Conservation (phyloP, 2,888 invertebrate genomes). For the Chalcosyrphus nemorum region DNA sequence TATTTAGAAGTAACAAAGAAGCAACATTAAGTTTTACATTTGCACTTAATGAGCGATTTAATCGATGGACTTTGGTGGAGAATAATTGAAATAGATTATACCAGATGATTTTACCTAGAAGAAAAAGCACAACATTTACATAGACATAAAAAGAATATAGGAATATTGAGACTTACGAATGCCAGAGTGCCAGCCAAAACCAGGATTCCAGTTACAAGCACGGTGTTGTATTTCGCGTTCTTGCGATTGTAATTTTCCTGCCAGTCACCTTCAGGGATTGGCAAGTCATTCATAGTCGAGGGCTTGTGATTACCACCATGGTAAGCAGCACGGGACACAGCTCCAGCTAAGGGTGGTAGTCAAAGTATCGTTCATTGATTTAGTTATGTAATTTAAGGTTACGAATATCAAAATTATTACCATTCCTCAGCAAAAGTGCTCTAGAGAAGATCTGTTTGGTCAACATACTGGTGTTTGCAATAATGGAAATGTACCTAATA, state of each 20-base stretch:
- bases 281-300: constrained; percentile 88
- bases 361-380: not conserved
- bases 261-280: constrained; percentile 91
- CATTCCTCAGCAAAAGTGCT: constrained; percentile 77
- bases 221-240: constrained; percentile 87
- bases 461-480: constrained; percentile 77
- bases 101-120: constrained; percentile 86
- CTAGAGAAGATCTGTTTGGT: constrained; percentile 77
- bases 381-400: constrained; percentile 79
- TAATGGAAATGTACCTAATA: constrained; percentile 24
- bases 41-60: constrained; percentile 80
- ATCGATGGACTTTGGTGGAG: constrained; percentile 85
- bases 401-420: constrained; percentile 71
- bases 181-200: constrained; percentile 80
- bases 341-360: constrained; percentile 75
- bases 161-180: constrained; percentile 77
- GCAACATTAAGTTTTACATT: constrained; percentile 21
- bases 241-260: constrained; percentile 86
- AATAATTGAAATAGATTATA: constrained; percentile 85
- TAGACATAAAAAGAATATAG: too few relatives aligned
- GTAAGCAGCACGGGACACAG: constrained; percentile 79
- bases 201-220: constrained; percentile 85
- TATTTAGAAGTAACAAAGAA: constrained; percentile 29
- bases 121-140: too few relatives aligned
- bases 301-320: constrained; percentile 76